These are phyloP conservation scores for Pao palembangensis DNA, from an alignment of 2,113 vertebrate genomes.

Conservation along the genomic window DNA sequence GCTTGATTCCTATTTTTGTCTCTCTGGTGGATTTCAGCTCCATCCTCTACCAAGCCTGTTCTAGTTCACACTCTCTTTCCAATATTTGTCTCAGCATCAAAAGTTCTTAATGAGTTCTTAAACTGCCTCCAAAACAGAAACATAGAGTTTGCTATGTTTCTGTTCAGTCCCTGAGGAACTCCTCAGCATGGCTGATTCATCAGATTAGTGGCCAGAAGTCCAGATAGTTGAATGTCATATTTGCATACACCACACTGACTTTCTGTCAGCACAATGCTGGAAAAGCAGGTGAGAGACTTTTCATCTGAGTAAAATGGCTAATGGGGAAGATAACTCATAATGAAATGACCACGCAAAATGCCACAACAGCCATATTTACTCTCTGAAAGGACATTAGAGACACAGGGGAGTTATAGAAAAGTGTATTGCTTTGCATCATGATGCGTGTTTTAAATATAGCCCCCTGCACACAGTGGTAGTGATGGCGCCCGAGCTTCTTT, in stretches of 20 bases:
- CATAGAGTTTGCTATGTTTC: conserved; percentile 22
- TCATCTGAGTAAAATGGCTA: conserved; percentile 54
- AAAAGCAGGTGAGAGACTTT: conserved; percentile 52
- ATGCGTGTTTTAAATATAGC: conserved; percentile 14
- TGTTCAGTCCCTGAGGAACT: conserved; percentile 31
- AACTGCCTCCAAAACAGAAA: conserved; percentile 24
- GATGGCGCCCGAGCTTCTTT: conserved; percentile 3
- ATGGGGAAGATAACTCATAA: conserved; percentile 67
- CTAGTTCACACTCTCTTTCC: no score
- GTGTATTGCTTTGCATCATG: conserved; percentile 33
- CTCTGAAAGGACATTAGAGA: conserved; percentile 47
- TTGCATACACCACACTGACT: conserved; percentile 72
- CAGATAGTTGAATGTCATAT: conserved; percentile 76
- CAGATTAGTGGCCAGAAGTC: conserved; percentile 64
- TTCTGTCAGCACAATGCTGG: conserved; percentile 62
- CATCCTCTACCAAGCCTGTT: no score
- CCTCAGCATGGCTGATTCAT: conserved; percentile 53
- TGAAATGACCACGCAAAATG: conserved; percentile 68
- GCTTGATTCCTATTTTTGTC: no score
- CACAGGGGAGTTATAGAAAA: conserved; percentile 38
- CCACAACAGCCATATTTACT: conserved; percentile 63
- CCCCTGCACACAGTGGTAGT: not conserved
- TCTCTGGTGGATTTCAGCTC: no score
- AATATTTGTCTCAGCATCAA: no score
- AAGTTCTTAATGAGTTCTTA: no score